Base-by-base conservation (phyloP, 2,113 vertebrate genomes). In the Propithecus coquereli region DNA sequence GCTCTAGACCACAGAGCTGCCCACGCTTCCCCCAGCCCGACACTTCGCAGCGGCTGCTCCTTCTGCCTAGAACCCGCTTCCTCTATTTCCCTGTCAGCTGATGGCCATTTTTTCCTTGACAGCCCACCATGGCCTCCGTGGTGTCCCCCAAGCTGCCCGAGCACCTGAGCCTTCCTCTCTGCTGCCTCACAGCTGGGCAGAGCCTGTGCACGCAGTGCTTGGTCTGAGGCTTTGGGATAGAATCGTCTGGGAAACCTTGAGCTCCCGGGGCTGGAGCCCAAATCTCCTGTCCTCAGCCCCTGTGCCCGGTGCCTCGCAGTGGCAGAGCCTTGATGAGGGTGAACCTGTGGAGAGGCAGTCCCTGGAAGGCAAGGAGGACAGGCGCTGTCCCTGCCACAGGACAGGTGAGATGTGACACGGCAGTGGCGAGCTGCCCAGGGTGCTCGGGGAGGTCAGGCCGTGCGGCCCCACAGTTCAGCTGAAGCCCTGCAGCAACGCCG, bases 321-420 rank as follows among this genome's bases (percentile, higher is more conserved):
- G 27, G 57, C 34, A 6, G 52, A 81, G 22, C 70, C 65, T 54
- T 11, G n/a, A 8, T 71, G 63, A 73, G 50, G 70, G 30, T 22
- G 2, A 2, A 13, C 30, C 12, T 5, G 5, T 7, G 50, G 52
- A 20, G 14, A 6, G 9, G 25, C 23, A 0, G 0, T 47, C 30
- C 87, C 18, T 30, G 81, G 79, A 43, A 86, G 37, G 34, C 45
- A 6, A 37, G 30, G 32, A 50, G 23, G 22, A 34, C 17, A 34
- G 59, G 9, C 14, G 5, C 54, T 32, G 11, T 7, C 12, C 27
- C 2, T 25, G 65, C 43, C 25, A 6, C 8, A 7, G n/a, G 59
- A 30, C 66, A 82, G 83, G 74, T 8, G 25, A 32, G 94, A 17
- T 23, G 13, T 70, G 61, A 74, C 27, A n/a, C 11, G 9, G 3